Evolutionary conservation across 2,113 vertebrate species (phyloP).

Genomic region (Thryonomys swinderianus): DNA sequence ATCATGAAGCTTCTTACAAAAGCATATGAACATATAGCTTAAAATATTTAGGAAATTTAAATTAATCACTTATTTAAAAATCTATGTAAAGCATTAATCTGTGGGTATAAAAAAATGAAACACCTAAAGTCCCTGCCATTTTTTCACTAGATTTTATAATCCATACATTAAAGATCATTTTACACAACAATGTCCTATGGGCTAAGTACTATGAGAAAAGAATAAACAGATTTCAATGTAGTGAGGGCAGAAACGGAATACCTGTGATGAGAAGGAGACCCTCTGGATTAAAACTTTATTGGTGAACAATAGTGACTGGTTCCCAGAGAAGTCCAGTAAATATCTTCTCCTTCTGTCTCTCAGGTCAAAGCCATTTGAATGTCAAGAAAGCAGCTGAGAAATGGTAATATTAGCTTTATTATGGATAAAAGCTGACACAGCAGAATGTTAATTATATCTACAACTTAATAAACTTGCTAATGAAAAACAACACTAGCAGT

Average conservation of each 20-base stretch:
- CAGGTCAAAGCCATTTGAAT: conserved; percentile 27
- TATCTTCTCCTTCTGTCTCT: neutral
- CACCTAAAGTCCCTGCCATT: neutral
- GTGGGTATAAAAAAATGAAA: neutral
- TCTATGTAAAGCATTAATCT: neutral
- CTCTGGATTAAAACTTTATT: conserved; percentile 17
- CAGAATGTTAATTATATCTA: conserved; percentile 1
- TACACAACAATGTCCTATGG: too few species aligned
- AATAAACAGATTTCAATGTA: neutral
- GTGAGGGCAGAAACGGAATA: neutral
- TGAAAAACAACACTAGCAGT: neutral
- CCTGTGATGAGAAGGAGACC: neutral
- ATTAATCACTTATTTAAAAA: neutral
- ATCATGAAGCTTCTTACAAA: neutral
- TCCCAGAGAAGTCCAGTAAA: conserved; percentile 1
- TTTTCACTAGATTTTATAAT: neutral
- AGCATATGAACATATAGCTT: neutral
- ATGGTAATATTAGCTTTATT: conserved; percentile 37
- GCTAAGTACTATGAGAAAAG: neutral
- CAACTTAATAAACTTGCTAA: neutral
- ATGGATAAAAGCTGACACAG: conserved; percentile 12
- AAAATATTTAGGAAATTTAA: neutral
- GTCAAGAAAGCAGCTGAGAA: conserved; percentile 40
- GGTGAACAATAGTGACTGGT: neutral
- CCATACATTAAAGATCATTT: neutral